Conservation (phyloP, 2,888 invertebrate species). For the Drosophila pegasa region DNA sequence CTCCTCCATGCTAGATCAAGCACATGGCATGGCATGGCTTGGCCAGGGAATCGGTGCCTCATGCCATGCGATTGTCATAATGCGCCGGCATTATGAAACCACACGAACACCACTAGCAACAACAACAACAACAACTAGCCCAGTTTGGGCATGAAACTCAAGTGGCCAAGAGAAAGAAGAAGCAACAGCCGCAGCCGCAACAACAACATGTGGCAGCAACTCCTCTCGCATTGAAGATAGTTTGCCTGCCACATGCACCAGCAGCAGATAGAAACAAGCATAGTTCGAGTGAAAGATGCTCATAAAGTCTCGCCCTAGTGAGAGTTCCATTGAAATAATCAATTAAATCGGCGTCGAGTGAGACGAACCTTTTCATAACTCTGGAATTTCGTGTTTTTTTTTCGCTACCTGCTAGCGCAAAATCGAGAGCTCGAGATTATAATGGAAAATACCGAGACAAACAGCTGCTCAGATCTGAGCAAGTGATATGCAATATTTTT, state of each 20-base stretch:
- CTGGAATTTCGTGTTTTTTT: constrained; percentile 12
- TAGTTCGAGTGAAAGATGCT: constrained; percentile 35
- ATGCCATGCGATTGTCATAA: constrained; percentile 26
- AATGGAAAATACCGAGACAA: constrained; percentile 6
- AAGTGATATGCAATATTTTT: constrained; percentile 14
- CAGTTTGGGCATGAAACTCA: constrained; percentile 51
- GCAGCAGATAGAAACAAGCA: neutral
- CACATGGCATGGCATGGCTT: constrained; percentile 37
- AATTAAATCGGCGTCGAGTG: constrained; percentile 33
- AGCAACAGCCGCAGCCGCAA: constrained; percentile 18
- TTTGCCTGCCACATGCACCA: constrained; percentile 9
- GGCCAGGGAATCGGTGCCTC: constrained; percentile 20
- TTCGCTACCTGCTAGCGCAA: constrained; percentile 52
- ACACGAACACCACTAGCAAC: constrained; percentile 52
- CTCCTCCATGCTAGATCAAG: constrained; percentile 28
- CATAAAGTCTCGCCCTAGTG: constrained; percentile 19
- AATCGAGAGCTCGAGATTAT: constrained; percentile 11
- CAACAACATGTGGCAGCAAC: constrained; percentile 36
- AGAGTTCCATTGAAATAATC: constrained; percentile 48
- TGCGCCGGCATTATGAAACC: constrained; percentile 65
- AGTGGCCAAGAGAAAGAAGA: constrained; percentile 36
- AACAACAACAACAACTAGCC: constrained; percentile 16
- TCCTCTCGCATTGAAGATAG: constrained; percentile 8
- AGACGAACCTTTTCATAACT: constrained; percentile 54
- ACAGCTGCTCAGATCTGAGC: constrained; percentile 31